Evolutionary conservation across 2,888 invertebrate species (phyloP), one percentile per base, ranked within the genome.

Genomic region (Drosophila trichaetosa): DNA sequence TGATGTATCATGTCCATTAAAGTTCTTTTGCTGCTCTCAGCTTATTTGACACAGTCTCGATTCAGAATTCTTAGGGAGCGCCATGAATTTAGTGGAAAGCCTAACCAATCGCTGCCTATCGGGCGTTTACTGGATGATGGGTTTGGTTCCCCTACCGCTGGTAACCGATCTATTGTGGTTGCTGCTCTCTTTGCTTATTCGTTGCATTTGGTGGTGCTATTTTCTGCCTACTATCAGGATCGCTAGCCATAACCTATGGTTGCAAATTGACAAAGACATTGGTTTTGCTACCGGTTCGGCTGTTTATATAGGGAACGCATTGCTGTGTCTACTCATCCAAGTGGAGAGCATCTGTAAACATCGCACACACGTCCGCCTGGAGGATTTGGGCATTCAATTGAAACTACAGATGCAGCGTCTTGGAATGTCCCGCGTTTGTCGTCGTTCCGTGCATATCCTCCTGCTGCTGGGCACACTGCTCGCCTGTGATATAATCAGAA

Each of bases 311-410:
- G 83, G 66, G 3, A 65, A 79, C 59, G 27, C 66, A 0, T 0
- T 76, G 11, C 21, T 87, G 52, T 73, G 60, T 1, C 2, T 83
- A 8, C 48, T 85, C 2, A 18, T 87, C 3, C 77, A 87, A 4
- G 16, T 73, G 10, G 88, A 87, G 62, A 89, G 76, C 56, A 31
- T 76, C 2, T 7, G 70, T 0, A 79, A 89, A 49, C 69, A 79
- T 7, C 57, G 34, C 2, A 13, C 59, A 0, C 58, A 69, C 21
- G 40, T 6, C 0, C 69, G 60, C 7, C 52, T 87, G 46, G 46
- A 63, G 36, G 34, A 73, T 2, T 46, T 85, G 51, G 67, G 75
- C 1, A 29, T 76, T 16, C 81, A 81, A n/a, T 38, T 77, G 6
- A 63, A 76, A 18, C 40, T 89, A 29, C 73, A 79, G 33, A 64